phyloP scores from a whole-genome alignment of 2,888 invertebrate genomes.

The Syrista parreyssii region DNA sequence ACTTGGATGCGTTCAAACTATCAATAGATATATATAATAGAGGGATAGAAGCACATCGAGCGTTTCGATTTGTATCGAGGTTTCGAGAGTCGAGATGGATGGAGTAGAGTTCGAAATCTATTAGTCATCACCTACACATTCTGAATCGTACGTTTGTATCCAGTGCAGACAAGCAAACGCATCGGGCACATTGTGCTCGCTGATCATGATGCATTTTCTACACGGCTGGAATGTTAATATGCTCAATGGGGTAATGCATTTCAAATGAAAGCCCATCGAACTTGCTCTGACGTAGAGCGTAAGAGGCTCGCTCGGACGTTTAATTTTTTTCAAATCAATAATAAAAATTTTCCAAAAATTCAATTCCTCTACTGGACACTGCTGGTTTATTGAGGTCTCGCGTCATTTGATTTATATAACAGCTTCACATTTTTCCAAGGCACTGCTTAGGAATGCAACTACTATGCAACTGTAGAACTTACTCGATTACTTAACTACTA shows the following conservation, averaged over 20 bases:
- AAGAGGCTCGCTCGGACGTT: not conserved
- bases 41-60: conserved; percentile 12
- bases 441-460: not conserved
- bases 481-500: not conserved
- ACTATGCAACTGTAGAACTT: not conserved
- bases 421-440: not conserved
- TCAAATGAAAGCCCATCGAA: conserved; percentile 25
- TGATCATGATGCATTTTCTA: conserved; percentile 26
- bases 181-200: conserved; percentile 32
- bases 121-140: conserved; percentile 61
- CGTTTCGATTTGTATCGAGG: conserved; percentile 53
- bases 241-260: conserved; percentile 25
- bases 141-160: conserved; percentile 19
- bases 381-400: not conserved
- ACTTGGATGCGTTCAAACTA: conserved; percentile 17
- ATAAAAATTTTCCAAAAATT: not conserved
- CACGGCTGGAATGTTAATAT: conserved; percentile 38
- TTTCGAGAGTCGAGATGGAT: conserved; percentile 44
- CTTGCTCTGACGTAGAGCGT: not conserved
- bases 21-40: conserved; percentile 10
- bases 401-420: not conserved
- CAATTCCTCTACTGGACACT: not conserved
- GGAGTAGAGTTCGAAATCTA: conserved; percentile 58
- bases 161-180: conserved; percentile 46
- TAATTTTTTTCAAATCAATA: not conserved